Conservation (phyloP, 2,113 vertebrate genomes). For the Alligator sinensis region DNA sequence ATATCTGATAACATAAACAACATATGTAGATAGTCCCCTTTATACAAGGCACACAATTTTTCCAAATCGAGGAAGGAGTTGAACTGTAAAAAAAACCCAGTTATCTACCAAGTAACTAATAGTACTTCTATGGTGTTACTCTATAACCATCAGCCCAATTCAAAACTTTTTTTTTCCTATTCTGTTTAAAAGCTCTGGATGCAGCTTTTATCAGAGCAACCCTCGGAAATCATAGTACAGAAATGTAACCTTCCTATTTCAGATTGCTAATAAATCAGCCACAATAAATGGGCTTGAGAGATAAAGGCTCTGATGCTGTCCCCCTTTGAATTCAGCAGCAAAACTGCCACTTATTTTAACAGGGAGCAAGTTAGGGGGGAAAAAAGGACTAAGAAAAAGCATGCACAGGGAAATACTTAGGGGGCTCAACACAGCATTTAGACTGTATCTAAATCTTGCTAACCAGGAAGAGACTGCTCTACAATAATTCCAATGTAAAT, state of each 20-base stretch:
- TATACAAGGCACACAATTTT: background rate
- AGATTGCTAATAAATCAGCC: background rate
- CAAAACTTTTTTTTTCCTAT: background rate
- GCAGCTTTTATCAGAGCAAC: background rate
- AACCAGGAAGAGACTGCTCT: background rate
- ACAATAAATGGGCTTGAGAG: background rate
- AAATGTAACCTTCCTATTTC: background rate
- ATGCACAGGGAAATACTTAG: background rate
- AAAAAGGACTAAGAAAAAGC: background rate
- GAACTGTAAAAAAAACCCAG: background rate
- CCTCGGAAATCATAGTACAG: background rate
- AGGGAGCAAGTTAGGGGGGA: background rate
- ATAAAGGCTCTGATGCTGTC: background rate
- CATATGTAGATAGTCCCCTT: background rate
- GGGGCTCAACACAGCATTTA: background rate
- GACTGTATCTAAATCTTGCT: background rate
- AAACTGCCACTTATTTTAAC: background rate
- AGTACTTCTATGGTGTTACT: background rate
- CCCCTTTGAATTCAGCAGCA: background rate
- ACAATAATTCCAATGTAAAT: background rate
- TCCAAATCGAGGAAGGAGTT: background rate
- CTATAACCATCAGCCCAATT: background rate
- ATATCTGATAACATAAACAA: background rate
- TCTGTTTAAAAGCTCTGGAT: background rate
- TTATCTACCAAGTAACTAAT: background rate